phyloP scores from a whole-genome alignment of 1,140 invertebrate species.

The Drosophila novamexicana region DNA sequence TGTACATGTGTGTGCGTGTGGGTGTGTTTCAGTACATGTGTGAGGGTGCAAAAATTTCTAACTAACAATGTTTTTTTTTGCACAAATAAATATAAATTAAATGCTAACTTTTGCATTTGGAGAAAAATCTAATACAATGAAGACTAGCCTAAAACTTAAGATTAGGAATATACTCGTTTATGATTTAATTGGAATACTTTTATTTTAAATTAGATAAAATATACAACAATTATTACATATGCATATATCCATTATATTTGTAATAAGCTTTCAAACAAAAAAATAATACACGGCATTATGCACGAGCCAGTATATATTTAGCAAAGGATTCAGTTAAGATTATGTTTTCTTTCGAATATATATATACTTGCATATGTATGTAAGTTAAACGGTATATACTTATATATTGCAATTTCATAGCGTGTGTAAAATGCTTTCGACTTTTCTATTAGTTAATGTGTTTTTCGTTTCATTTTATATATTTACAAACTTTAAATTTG shows the following conservation, averaged over 20 bases:
- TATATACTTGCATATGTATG: slow-evolving; percentile 30
- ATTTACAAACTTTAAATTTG: slow-evolving; percentile 39
- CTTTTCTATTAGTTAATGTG: slow-evolving; percentile 1
- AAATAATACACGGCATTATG: slow-evolving; percentile 43
- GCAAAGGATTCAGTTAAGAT: slow-evolving; percentile 26
- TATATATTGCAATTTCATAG: slow-evolving; percentile 50
- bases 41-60: neutral
- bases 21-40: neutral
- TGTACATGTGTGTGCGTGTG: neutral
- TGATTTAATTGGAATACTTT: slow-evolving; percentile 55
- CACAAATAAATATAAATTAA: neutral
- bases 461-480: slow-evolving; percentile 27
- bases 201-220: slow-evolving; percentile 60
- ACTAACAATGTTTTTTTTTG: neutral
- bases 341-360: slow-evolving; percentile 35
- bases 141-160: neutral
- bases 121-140: neutral
- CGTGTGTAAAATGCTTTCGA: slow-evolving; percentile 36
- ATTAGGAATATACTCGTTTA: neutral
- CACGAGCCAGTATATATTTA: slow-evolving; percentile 30
- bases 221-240: slow-evolving; percentile 60
- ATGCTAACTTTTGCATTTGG: neutral
- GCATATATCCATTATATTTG: slow-evolving; percentile 43
- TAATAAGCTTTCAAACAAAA: slow-evolving; percentile 47
- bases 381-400: slow-evolving; percentile 39